Evolutionary conservation across 2,888 invertebrate species (phyloP).

Genomic region (Noctua janthe): DNA sequence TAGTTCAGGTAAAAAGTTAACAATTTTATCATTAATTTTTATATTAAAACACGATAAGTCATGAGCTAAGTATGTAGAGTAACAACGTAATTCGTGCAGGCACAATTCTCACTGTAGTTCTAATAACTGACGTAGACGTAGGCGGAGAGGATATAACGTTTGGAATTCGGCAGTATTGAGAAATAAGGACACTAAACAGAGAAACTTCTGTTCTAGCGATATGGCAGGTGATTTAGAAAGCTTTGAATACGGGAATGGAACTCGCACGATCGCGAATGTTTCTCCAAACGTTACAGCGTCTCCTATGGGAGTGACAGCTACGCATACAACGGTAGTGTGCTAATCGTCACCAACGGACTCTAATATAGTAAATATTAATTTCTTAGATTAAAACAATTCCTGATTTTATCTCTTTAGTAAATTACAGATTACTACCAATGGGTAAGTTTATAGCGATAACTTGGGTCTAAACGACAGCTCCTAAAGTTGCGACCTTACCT

Average conservation of each 20-base stretch:
- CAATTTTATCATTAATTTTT: slow-evolving; percentile 49
- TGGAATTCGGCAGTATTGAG: not conserved
- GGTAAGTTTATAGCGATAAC: slow-evolving; percentile 27
- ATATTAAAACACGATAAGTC: slow-evolving; percentile 55
- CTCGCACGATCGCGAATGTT: not conserved
- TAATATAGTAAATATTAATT: slow-evolving; percentile 33
- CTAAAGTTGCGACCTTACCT: slow-evolving; percentile 23
- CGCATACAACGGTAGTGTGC: slow-evolving; percentile 19
- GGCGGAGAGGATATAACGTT: slow-evolving; percentile 15
- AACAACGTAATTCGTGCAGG: slow-evolving; percentile 73
- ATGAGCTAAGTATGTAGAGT: slow-evolving; percentile 61
- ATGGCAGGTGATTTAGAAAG: not conserved
- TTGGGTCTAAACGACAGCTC: slow-evolving; percentile 11
- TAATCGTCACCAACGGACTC: slow-evolving; percentile 28
- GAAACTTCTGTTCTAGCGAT: not conserved
- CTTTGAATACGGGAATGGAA: not conserved
- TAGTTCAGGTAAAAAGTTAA: slow-evolving; percentile 56
- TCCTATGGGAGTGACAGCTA: slow-evolving; percentile 18
- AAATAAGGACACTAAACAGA: not conserved
- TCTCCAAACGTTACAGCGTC: slow-evolving; percentile 15
- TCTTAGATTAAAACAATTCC: slow-evolving; percentile 64
- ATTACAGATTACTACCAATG: slow-evolving; percentile 50
- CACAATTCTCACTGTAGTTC: slow-evolving; percentile 79
- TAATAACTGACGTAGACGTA: slow-evolving; percentile 59
- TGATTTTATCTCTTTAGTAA: slow-evolving; percentile 32